phyloP scores from a whole-genome alignment of 2,113 vertebrate species.

The Panthera leo region DNA sequence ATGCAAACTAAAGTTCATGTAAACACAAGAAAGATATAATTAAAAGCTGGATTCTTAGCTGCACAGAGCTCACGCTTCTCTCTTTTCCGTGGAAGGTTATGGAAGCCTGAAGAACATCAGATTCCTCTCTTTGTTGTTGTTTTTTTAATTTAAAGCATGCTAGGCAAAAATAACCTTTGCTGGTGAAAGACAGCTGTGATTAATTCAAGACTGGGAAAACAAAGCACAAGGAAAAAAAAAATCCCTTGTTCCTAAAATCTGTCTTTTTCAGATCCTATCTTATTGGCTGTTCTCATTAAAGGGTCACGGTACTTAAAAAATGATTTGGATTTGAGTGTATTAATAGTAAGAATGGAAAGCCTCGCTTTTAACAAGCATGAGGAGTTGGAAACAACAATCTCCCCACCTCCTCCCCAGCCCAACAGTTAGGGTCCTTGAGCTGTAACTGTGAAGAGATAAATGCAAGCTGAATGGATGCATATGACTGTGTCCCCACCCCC shows the following conservation, averaged over 20 bases:
- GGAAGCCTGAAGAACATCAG: slow-evolving; percentile 62
- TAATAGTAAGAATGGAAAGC: neutral
- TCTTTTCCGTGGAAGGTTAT: slow-evolving; percentile 62
- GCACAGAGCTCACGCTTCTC: slow-evolving; percentile 38
- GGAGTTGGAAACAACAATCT: neutral
- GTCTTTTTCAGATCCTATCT: slow-evolving; percentile 57
- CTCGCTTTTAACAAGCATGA: slow-evolving; percentile 51
- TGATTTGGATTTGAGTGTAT: slow-evolving; percentile 37
- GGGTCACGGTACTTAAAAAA: slow-evolving; percentile 53
- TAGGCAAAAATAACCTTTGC: slow-evolving; percentile 77
- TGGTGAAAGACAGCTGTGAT: slow-evolving; percentile 65
- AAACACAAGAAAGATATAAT: slow-evolving; percentile 84
- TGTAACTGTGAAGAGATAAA: neutral
- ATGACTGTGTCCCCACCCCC: neutral
- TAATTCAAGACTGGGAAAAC: slow-evolving; percentile 73
- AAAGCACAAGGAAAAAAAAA: neutral
- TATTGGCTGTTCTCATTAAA: slow-evolving; percentile 57
- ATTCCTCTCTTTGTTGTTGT: slow-evolving; percentile 59
- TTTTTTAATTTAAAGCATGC: slow-evolving; percentile 57
- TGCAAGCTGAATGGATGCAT: neutral
- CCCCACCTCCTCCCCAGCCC: neutral
- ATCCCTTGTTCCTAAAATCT: neutral
- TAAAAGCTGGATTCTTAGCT: slow-evolving; percentile 76
- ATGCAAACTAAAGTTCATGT: slow-evolving; percentile 86
- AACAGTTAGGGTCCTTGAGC: slow-evolving; percentile 45